These are phyloP conservation scores for Oceanodroma leucorhoa DNA, from an alignment of 2,797 vertebrate species.

Conservation along the genomic window DNA sequence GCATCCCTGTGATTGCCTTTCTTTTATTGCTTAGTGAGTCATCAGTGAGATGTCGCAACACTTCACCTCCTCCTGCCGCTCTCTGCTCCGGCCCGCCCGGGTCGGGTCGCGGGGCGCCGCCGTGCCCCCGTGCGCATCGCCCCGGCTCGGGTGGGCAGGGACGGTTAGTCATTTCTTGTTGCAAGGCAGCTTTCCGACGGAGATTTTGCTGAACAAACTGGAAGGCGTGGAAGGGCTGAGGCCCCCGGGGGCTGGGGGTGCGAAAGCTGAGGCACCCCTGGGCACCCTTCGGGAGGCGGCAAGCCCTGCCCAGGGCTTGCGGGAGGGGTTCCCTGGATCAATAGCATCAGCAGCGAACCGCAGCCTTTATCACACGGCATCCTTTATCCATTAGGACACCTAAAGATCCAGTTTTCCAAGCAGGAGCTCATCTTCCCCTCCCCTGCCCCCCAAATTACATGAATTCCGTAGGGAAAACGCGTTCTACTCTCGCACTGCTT, in stretches of 20 bases:
- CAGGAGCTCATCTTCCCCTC: too few relatives aligned
- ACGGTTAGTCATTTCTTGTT: fast-evolving
- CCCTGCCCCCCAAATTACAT: not conserved
- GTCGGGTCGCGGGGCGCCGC: not conserved
- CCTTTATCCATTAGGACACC: not conserved
- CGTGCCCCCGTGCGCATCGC: not conserved
- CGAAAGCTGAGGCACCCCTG: not conserved
- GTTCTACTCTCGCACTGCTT: not conserved
- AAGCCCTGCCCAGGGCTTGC: not conserved
- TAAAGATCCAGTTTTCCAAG: not conserved
- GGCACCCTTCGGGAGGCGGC: not conserved
- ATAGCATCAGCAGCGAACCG: not conserved
- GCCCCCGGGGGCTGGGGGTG: not conserved
- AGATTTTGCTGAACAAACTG: not conserved
- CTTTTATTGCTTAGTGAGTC: not conserved
- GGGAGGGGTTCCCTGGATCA: not conserved
- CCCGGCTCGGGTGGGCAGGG: not conserved
- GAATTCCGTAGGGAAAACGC: not conserved
- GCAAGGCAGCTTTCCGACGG: not conserved
- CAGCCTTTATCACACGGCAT: not conserved
- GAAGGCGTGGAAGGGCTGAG: not conserved
- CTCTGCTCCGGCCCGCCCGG: not conserved
- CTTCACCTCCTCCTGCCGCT: not conserved
- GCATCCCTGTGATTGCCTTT: not conserved
- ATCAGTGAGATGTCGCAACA: not conserved